These are phyloP conservation scores for Dryobates pubescens DNA, from an alignment of 2,797 vertebrate species.

Conservation along the genomic window DNA sequence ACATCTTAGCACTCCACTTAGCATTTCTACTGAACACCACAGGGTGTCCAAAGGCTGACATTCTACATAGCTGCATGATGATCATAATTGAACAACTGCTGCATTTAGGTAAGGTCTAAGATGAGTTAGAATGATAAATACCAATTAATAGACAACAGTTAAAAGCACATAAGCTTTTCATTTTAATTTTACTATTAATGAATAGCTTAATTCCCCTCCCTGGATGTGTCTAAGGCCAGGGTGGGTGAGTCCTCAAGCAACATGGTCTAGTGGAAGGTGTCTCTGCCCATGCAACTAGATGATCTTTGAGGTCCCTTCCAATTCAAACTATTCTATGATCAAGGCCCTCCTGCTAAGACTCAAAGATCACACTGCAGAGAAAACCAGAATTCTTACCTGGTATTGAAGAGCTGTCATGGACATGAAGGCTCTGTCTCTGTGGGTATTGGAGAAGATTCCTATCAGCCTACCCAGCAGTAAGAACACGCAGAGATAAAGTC, in stretches of 20 bases:
- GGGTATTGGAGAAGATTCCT: not conserved
- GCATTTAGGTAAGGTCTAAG: not conserved
- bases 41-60: not conserved
- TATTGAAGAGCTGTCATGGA: not conserved
- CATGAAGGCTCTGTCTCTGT: not conserved
- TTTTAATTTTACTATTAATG: not conserved
- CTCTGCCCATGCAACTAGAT: no score
- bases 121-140: not conserved
- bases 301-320: no score
- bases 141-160: not conserved
- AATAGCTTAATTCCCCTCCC: no score
- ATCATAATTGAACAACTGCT: not conserved
- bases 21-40: not conserved
- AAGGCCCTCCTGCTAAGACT: not conserved
- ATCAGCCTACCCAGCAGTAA: not conserved
- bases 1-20: not conserved
- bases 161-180: not conserved
- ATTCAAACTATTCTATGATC: no score
- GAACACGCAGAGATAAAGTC: not conserved
- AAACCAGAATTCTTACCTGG: not conserved
- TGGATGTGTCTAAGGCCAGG: no score
- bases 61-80: not conserved
- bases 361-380: not conserved
- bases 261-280: no score
- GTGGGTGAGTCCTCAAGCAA: no score